Percentiles rank a stretch among this genome's conserved stretches.
These are phyloP conservation scores for Bergia sp. DNA, from an alignment of 92 coral and sea anemone species.

Conservation along the genomic window DNA sequence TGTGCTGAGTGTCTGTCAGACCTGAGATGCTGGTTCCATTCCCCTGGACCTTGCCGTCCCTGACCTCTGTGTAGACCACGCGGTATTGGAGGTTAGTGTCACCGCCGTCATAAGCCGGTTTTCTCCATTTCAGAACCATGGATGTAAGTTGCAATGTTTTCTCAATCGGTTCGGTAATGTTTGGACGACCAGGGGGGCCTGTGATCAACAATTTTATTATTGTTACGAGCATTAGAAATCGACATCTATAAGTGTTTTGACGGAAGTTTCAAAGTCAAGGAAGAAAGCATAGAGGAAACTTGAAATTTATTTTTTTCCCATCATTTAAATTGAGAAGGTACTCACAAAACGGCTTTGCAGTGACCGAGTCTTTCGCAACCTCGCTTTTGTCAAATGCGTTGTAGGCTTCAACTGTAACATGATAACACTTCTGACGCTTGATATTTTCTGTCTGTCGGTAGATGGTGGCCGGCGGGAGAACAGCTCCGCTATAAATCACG, in stretches of 20 bases:
- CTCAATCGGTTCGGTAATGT: background rate
- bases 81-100: constrained; percentile 2
- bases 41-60: background rate
- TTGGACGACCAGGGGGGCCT: background rate
- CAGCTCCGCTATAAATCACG: background rate
- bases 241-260: too few species aligned
- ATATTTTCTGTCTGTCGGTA: background rate
- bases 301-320: too few species aligned
- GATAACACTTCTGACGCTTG: background rate
- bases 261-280: too few species aligned
- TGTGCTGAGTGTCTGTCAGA: background rate
- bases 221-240: too few species aligned
- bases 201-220: background rate
- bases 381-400: background rate
- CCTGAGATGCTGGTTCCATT: background rate
- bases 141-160: background rate
- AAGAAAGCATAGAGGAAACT: too few species aligned
- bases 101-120: constrained; percentile 1
- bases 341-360: constrained; percentile 19
- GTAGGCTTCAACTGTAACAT: background rate
- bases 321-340: background rate
- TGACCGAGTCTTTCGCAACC: background rate
- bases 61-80: constrained; percentile 13
- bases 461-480: background rate
- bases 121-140: constrained; percentile 5